These are phyloP conservation scores for Saguinus imperator DNA, from an alignment of 2,113 vertebrate genomes.

Conservation along the genomic window DNA sequence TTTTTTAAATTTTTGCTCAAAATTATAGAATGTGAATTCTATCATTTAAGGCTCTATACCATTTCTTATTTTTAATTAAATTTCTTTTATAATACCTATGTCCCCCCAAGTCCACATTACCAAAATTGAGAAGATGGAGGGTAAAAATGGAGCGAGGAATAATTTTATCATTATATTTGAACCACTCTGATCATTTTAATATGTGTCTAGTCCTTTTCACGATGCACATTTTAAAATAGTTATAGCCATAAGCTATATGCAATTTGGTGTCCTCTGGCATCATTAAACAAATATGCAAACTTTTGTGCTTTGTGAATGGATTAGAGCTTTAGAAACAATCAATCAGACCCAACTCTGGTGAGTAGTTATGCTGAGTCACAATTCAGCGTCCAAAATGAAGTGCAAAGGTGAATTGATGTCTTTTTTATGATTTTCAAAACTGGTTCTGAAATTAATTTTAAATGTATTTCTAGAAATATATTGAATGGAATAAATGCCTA, in stretches of 20 bases:
- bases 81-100: not conserved
- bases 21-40: not conserved
- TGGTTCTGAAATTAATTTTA: slow-evolving; percentile 34
- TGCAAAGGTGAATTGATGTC: not conserved
- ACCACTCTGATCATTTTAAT: not conserved
- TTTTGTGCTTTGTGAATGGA: slow-evolving; percentile 32
- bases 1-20: not conserved
- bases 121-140: slow-evolving; percentile 10
- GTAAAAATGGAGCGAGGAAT: not conserved
- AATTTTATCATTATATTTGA: not conserved
- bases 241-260: not conserved
- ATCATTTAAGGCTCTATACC: not conserved
- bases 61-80: not conserved
- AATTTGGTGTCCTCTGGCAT: not conserved
- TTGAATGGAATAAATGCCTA: not conserved
- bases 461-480: slow-evolving; percentile 11
- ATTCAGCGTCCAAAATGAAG: not conserved
- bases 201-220: not conserved
- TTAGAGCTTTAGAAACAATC: not conserved
- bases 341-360: not conserved
- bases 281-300: not conserved
- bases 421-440: slow-evolving; percentile 31
- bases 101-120: not conserved
- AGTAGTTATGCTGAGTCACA: not conserved
- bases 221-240: not conserved